Conservation (phyloP, 1,140 invertebrate genomes). For the Ectropis grisescens region DNA sequence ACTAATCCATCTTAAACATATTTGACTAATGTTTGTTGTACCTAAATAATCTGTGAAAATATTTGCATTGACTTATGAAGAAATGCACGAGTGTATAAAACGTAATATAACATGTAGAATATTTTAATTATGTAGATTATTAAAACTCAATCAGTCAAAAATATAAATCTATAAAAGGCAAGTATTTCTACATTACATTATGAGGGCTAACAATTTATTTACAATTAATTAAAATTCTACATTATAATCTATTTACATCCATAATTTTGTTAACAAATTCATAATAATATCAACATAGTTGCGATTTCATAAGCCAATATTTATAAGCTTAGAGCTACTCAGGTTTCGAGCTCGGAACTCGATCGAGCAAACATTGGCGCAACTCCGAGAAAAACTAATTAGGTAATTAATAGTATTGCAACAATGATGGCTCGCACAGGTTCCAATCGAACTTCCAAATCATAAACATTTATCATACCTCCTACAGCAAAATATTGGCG, state of each 20-base stretch:
- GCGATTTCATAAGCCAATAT: conserved; percentile 6
- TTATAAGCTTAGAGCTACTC: conserved; percentile 15
- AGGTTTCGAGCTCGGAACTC: conserved; percentile 6
- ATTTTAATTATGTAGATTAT: conserved; percentile 39
- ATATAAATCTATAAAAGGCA: conserved; percentile 54
- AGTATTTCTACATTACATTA: conserved; percentile 36
- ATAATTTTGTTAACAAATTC: conserved; percentile 27
- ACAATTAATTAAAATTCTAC: conserved; percentile 11
- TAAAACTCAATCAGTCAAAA: conserved; percentile 61
- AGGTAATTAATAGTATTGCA: too few species aligned
- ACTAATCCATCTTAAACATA: conserved; percentile 28
- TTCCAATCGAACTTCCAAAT: too few species aligned
- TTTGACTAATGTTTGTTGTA: conserved; percentile 42
- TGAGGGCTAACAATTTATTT: conserved; percentile 11
- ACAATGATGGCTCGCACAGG: too few species aligned
- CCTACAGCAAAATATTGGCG: too few species aligned
- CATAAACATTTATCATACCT: too few species aligned
- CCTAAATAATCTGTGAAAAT: conserved; percentile 29
- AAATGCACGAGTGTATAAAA: conserved; percentile 49
- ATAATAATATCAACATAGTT: conserved; percentile 27
- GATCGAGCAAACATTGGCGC: too few species aligned
- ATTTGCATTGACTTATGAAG: conserved; percentile 34
- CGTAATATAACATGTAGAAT: too few species aligned
- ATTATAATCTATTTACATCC: conserved; percentile 20
- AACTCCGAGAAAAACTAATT: too few species aligned